These are phyloP conservation scores for Drosophila mayaguana DNA, from an alignment of 2,888 invertebrate species.

Conservation along the genomic window DNA sequence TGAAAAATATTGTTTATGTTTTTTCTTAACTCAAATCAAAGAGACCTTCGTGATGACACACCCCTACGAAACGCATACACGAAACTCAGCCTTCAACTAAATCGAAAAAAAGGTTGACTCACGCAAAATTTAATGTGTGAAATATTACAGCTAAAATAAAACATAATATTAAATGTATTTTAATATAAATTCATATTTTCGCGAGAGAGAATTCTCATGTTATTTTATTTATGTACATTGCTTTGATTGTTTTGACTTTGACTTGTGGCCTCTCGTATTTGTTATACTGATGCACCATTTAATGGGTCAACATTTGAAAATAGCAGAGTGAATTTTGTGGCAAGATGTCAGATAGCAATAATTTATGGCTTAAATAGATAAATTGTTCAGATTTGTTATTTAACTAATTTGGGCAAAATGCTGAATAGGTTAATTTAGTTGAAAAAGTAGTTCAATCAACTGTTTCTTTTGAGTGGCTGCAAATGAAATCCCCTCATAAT, in stretches of 20 bases:
- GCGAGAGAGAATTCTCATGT: slow-evolving; percentile 46
- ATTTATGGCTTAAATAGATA: slow-evolving; percentile 33
- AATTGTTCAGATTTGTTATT: slow-evolving; percentile 27
- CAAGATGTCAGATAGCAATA: slow-evolving; percentile 22
- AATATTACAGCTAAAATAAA: slow-evolving; percentile 41
- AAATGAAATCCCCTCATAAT: slow-evolving; percentile 51
- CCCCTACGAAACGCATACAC: slow-evolving; percentile 29
- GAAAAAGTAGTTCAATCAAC: slow-evolving; percentile 17
- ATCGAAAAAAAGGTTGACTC: slow-evolving; percentile 34
- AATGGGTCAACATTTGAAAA: slow-evolving; percentile 39
- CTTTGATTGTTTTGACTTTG: slow-evolving; percentile 14
- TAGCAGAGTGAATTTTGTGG: slow-evolving; percentile 24
- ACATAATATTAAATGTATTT: slow-evolving; percentile 19
- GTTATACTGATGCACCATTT: slow-evolving; percentile 34
- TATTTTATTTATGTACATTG: slow-evolving; percentile 18
- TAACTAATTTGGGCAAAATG: slow-evolving; percentile 29
- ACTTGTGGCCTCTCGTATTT: slow-evolving; percentile 21
- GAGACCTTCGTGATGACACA: slow-evolving; percentile 50
- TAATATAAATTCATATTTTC: slow-evolving; percentile 33
- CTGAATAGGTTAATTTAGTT: slow-evolving; percentile 39
- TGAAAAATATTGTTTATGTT: slow-evolving; percentile 12
- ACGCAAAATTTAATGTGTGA: slow-evolving; percentile 34
- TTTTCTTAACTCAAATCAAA: slow-evolving; percentile 9
- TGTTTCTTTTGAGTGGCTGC: slow-evolving; percentile 18
- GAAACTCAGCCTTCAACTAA: slow-evolving; percentile 60